These are phyloP conservation scores for Propithecus coquereli DNA, from an alignment of 2,113 vertebrate genomes.

Conservation along the genomic window DNA sequence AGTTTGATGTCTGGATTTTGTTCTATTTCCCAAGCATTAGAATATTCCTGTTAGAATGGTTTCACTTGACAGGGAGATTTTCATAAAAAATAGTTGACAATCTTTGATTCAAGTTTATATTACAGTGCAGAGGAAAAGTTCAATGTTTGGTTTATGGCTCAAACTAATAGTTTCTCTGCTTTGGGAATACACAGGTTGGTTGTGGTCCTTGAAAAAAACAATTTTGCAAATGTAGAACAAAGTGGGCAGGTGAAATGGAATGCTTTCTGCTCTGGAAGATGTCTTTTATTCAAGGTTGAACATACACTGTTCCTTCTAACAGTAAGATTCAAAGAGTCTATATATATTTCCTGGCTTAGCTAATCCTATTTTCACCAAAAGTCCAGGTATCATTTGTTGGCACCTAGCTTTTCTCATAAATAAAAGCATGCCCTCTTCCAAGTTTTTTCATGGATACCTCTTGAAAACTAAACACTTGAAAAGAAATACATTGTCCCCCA, in stretches of 20 bases:
- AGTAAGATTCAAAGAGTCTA: not conserved
- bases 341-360: not conserved
- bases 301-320: not conserved
- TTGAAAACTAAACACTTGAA: slow-evolving; percentile 37
- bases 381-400: not conserved
- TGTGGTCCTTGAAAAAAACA: not conserved
- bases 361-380: not conserved
- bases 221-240: not conserved
- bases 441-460: not conserved
- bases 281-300: not conserved
- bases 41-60: not conserved
- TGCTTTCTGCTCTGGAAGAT: not conserved
- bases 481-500: not conserved
- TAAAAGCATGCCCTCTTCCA: not conserved
- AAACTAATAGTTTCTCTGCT: not conserved
- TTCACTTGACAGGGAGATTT: not conserved
- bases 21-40: not conserved
- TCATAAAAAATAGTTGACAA: not conserved
- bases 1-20: not conserved
- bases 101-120: not conserved
- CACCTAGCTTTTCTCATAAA: slow-evolving; percentile 4
- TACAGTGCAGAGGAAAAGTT: not conserved
- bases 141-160: not conserved
- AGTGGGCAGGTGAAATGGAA: not conserved
- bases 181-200: not conserved